Evolutionary conservation across 2,888 invertebrate genomes (phyloP).

Genomic region (Synergus itoensis): DNA sequence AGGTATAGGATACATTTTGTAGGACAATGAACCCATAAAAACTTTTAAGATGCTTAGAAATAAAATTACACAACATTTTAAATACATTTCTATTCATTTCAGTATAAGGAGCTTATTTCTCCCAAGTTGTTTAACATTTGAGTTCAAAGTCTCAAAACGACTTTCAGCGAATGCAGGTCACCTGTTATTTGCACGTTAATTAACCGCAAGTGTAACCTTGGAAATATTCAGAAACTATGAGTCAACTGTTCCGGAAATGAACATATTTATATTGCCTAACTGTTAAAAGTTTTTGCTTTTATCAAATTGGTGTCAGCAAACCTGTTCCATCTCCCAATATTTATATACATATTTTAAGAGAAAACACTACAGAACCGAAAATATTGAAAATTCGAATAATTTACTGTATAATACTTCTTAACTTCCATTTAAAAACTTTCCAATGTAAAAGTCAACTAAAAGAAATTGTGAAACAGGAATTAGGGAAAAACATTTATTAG

Average conservation of each 20-base stretch:
- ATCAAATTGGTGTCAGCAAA: background rate
- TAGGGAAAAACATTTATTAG: background rate
- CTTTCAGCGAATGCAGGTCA: background rate
- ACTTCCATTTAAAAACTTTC: background rate
- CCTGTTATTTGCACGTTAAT: background rate
- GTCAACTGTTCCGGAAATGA: background rate
- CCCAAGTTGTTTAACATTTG: background rate
- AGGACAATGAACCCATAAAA: background rate
- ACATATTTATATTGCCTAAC: slow-evolving; percentile 2
- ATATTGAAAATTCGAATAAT: background rate
- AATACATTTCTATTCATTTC: background rate
- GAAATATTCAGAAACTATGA: background rate
- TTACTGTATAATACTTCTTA: background rate
- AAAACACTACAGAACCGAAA: background rate
- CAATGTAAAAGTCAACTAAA: background rate
- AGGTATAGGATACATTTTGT: background rate
- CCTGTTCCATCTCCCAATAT: background rate
- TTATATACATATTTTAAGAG: background rate
- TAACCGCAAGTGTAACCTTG: background rate
- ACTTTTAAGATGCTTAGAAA: background rate
- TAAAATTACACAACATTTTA: background rate
- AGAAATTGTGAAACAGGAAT: background rate
- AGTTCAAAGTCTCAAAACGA: background rate
- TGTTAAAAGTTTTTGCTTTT: slow-evolving; percentile 2
- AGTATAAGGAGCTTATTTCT: background rate